A percentile compares a stretch with the other conserved stretches of the same genome.
Conservation (phyloP, 2,797 vertebrate species). For the Cetoscarus ocellatus region DNA sequence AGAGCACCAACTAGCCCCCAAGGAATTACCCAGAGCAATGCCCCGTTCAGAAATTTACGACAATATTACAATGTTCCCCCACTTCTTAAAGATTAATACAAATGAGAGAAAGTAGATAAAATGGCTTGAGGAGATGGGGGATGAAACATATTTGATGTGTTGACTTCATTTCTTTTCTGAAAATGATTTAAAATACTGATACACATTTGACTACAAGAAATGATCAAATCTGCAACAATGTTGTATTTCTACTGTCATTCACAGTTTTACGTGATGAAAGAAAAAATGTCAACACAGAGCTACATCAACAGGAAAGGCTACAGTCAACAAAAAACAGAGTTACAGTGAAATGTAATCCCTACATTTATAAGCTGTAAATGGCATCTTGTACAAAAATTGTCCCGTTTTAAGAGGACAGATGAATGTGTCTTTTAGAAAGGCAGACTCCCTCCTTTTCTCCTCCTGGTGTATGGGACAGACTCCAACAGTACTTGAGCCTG, state of each 20-base stretch:
- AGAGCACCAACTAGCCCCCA: slow-evolving; percentile 29
- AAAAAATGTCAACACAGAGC: slow-evolving; percentile 37
- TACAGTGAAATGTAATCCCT: slow-evolving; percentile 55
- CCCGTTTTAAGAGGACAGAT: slow-evolving; percentile 82
- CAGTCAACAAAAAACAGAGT: slow-evolving; percentile 36
- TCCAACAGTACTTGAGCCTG: slow-evolving; percentile 80
- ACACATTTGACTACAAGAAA: slow-evolving; percentile 10
- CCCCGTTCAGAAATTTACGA: slow-evolving; percentile 18
- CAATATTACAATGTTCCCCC: slow-evolving; percentile 2
- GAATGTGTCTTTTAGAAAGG: slow-evolving; percentile 86
- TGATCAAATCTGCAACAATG: slow-evolving; percentile 21
- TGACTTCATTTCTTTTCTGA: slow-evolving; percentile 8
- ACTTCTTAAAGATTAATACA: slow-evolving; percentile 22
- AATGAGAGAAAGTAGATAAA: slow-evolving; percentile 23
- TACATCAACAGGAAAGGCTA: slow-evolving; percentile 42
- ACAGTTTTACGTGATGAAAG: slow-evolving; percentile 13
- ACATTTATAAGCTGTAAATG: slow-evolving; percentile 74
- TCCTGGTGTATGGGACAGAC: slow-evolving; percentile 68
- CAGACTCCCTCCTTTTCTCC: slow-evolving; percentile 76
- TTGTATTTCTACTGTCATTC: slow-evolving; percentile 23
- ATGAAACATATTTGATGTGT: slow-evolving; percentile 12
- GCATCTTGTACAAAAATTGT: slow-evolving; percentile 76
- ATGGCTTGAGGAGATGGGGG: slow-evolving; percentile 1
- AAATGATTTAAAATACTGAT: slow-evolving; percentile 11
- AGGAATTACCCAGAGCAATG: slow-evolving; percentile 30